Evolutionary conservation across 2,888 invertebrate species (phyloP).

Genomic region (Drosophila tanythrix): DNA sequence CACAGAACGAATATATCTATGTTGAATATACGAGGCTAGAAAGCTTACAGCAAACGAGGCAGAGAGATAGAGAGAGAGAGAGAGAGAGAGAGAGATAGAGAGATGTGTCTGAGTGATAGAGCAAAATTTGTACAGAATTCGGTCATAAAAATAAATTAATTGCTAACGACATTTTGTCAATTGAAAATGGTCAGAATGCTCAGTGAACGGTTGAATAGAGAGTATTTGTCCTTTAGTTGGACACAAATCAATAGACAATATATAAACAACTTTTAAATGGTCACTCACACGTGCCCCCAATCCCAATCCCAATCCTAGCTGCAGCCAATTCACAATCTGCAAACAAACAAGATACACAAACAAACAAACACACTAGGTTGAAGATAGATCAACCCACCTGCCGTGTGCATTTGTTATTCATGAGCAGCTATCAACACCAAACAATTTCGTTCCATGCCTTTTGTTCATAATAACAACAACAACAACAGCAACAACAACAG

Average conservation of each 20-base stretch:
- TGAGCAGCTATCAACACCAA: slow-evolving; percentile 78
- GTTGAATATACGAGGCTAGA: not conserved
- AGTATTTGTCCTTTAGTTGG: slow-evolving; percentile 13
- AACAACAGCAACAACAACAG: slow-evolving; percentile 44
- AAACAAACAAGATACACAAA: slow-evolving; percentile 22
- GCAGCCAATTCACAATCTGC: slow-evolving; percentile 9
- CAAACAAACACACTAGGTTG: not conserved
- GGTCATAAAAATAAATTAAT: slow-evolving; percentile 78
- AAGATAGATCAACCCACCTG: slow-evolving; percentile 51
- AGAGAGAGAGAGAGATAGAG: not conserved
- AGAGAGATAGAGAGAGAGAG: not conserved
- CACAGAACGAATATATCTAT: slow-evolving; percentile 28
- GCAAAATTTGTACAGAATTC: slow-evolving; percentile 57
- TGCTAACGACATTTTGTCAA: slow-evolving; percentile 55
- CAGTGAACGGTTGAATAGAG: not conserved
- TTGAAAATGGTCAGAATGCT: slow-evolving; percentile 39
- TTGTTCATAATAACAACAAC: slow-evolving; percentile 59
- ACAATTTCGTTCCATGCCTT: slow-evolving; percentile 64
- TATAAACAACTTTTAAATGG: slow-evolving; percentile 54
- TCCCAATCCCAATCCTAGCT: not conserved
- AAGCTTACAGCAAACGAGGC: not conserved
- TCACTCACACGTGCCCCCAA: slow-evolving; percentile 20
- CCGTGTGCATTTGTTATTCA: slow-evolving; percentile 76
- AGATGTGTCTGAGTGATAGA: not conserved
- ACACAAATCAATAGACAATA: slow-evolving; percentile 74